Percentiles rank a stretch among this genome's conserved stretches.
phyloP scores from a whole-genome alignment of 2,888 invertebrate genomes.

The Rotaria sp. region DNA sequence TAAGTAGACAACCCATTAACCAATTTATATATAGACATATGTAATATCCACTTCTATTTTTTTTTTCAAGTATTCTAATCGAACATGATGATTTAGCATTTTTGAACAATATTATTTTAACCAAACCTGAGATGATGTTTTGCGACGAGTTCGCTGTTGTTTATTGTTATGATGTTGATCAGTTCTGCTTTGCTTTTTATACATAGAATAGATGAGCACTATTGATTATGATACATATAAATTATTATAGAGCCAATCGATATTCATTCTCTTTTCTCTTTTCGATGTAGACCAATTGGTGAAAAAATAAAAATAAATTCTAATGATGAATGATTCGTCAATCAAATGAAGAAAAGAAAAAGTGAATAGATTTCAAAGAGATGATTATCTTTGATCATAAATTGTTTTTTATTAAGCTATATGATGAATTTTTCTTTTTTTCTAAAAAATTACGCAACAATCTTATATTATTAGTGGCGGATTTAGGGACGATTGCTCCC shows the following conservation, averaged over 20 bases:
- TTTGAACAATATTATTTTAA: not conserved
- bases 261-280: not conserved
- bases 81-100: not conserved
- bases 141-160: not conserved
- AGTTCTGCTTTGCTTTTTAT: not conserved
- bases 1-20: constrained; percentile 9
- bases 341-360: not conserved
- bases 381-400: not conserved
- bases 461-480: too few species aligned
- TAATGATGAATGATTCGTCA: constrained; percentile 9
- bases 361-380: too few species aligned
- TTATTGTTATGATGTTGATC: not conserved
- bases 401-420: not conserved
- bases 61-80: constrained; percentile 6
- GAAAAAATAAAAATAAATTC: not conserved
- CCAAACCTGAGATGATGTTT: not conserved
- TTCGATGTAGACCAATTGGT: not conserved
- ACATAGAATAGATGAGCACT: not conserved
- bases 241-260: not conserved
- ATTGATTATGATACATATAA: not conserved
- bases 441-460: too few species aligned
- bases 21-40: not conserved
- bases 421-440: too few species aligned
- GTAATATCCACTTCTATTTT: not conserved
- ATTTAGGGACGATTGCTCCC: too few species aligned